Percentiles rank a stretch among this genome's conserved stretches.
phyloP scores from a whole-genome alignment of 2,113 vertebrate species.

The Hemichromis elongatus region DNA sequence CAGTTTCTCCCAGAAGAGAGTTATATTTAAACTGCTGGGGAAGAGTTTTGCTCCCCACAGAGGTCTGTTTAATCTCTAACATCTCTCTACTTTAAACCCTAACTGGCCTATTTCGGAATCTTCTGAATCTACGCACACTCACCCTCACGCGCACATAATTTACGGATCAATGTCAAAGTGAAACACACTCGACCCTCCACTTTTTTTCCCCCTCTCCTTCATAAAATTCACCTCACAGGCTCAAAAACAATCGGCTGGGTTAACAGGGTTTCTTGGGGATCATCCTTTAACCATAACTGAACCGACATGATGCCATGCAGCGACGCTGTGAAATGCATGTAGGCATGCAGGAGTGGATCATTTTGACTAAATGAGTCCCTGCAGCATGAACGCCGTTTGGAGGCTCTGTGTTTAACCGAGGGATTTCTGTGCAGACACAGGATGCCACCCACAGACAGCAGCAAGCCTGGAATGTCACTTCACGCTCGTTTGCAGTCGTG shows the following conservation, averaged over 20 bases:
- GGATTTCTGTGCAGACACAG: conserved; percentile 28
- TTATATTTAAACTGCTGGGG: conserved; percentile 69
- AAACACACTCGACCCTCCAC: background rate
- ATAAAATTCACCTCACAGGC: background rate
- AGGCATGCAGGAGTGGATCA: conserved; percentile 50
- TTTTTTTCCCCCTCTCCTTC: background rate
- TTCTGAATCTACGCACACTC: background rate
- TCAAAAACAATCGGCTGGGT: conserved; percentile 6
- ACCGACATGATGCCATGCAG: background rate
- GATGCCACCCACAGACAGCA: conserved; percentile 47
- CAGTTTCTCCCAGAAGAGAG: conserved; percentile 59
- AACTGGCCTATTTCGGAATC: conserved; percentile 65
- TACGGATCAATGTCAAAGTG: background rate
- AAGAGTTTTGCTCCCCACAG: conserved; percentile 61
- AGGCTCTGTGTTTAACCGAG: conserved; percentile 32
- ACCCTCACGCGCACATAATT: background rate
- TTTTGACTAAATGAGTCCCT: conserved; percentile 54
- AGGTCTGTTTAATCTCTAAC: conserved; percentile 71
- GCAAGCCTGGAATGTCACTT: conserved; percentile 8
- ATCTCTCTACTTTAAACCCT: conserved; percentile 66
- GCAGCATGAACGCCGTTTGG: conserved; percentile 30
- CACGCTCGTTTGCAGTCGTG: conserved; percentile 8
- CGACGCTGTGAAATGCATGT: conserved; percentile 41
- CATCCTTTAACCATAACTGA: conserved; percentile 35
- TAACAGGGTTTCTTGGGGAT: conserved; percentile 37